Evolutionary conservation across 2,113 vertebrate species (phyloP), one percentile per base, ranked within the genome.

Genomic region (Heterotis niloticus): DNA sequence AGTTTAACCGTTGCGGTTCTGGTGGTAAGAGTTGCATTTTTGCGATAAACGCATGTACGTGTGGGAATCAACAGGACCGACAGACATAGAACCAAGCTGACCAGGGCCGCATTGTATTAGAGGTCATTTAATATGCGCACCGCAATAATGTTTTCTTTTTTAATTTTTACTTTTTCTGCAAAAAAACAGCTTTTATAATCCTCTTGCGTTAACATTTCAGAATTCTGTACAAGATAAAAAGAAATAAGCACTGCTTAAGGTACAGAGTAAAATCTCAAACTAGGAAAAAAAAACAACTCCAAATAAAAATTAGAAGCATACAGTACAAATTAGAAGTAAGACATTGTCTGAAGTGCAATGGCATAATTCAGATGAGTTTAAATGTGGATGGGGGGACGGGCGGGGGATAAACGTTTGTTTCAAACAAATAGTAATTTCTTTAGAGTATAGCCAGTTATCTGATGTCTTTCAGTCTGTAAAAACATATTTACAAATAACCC

Each of bases 391-490:
- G 91, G 89, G 94, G 98, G 98, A 98, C 96, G 96, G 98, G 98
- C 98, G 91, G 89, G 94, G 98, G 98, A 98, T 96, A 96, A 98
- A 99, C 98, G 98, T 98, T 98, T 94, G 96, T 97, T 96, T 96
- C 95, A 94, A 98, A 96, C 94, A 96, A 97, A 97, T 94, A 95
- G 94, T 95, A 94, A 97, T 91, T 94, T 95, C 95, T 98, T 96
- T 98, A 98, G 95, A 91, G 93, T 96, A 96, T 95, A 97, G 95
- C 95, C 94, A 95, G 91, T 95, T 96, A 95, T 96, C 94, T 95
- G 94, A 89, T 95, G 93, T 95, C 96, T 94, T 94, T 93, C 91
- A 92, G 92, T 90, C 86, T 91, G 95, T 98, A 99, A 98, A 99
- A 99, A 98, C 94, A 94, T 98, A 99, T 98, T 94, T 99, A 99